Percentiles rank a stretch among this genome's conserved stretches.
These are phyloP conservation scores for Rutilus rutilus DNA, from an alignment of 2,113 vertebrate genomes.

Conservation along the genomic window DNA sequence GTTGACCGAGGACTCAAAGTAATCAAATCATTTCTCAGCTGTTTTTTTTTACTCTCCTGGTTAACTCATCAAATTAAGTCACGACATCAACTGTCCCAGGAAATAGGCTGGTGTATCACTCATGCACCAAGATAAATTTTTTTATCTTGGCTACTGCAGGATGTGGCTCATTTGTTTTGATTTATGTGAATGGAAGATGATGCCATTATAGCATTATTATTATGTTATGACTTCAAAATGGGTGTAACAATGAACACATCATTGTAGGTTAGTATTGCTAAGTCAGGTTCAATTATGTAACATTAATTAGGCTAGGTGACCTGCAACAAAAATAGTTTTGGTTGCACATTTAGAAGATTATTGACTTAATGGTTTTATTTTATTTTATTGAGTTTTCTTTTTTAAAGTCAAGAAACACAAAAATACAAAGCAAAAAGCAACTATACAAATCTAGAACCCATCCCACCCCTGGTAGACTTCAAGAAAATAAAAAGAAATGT, in stretches of 20 bases:
- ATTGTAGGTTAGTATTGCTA: not conserved
- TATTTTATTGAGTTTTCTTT: too few species aligned
- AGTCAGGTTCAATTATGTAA: not conserved
- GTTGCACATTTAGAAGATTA: not conserved
- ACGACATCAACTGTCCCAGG: not conserved
- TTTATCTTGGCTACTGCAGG: too few species aligned
- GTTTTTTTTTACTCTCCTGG: not conserved
- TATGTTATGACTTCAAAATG: not conserved
- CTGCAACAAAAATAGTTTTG: not conserved
- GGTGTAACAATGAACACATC: not conserved
- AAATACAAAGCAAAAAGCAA: too few species aligned
- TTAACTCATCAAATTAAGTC: not conserved
- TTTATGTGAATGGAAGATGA: slow-evolving; percentile 2
- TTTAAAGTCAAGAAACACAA: too few species aligned
- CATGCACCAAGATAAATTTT: not conserved
- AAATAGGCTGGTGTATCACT: slow-evolving; percentile 13
- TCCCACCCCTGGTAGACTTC: too few species aligned
- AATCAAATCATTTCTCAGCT: slow-evolving; percentile 1
- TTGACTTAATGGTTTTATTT: not conserved
- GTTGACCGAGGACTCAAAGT: not conserved
- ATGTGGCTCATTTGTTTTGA: not conserved
- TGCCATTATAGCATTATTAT: not conserved
- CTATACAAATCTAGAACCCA: too few species aligned
- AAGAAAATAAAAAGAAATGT: too few species aligned
- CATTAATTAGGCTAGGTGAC: not conserved